Evolutionary conservation across 2,888 invertebrate species (phyloP), one percentile per base, ranked within the genome.

Genomic region (Lasioglossum pauxillum): DNA sequence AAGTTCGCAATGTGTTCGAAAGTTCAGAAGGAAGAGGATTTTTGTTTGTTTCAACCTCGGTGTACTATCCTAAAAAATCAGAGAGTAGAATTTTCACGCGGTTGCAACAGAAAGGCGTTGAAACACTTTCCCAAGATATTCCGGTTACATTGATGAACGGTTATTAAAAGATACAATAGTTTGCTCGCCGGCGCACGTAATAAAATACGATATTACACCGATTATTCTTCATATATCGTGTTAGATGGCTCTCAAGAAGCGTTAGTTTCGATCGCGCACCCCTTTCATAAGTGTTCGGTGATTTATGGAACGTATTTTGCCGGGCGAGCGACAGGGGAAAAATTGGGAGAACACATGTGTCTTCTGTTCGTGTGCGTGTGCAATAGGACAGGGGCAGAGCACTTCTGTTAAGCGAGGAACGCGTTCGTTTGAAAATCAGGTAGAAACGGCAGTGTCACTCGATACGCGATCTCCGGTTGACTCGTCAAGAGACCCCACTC

Each of bases 391-490:
- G 12, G 69, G 23, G 35, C 41, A 23, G 10, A 12, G 38, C 38
- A 23, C 10, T 69, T 69, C 73, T 49, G 49, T 35, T 74, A 49
- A 74, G 19, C 31, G 49, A 49, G 31, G 12, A 31, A 23, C 49
- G 73, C 49, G 73, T 69, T 69, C 73, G 73, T 49, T 74, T 49
- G 73, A 74, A 74, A 74, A 35, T 74, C 73, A 49, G 73, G 44
- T 44, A 74, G 73, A 49, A 73, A 19, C 73, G 49, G 46, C 49
- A 49, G 5, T 38, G 72, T 72, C 38, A 60, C n/a, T 73, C 74
- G 41, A 78, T 41, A 38, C 49, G 31, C 27, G 72, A 73, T 84
- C 57, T 73, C 57, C 14, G 75, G 44, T 76, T 79, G 85, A 85
- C 85, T 67, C 35, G 46, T 73, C 73, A 53, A 41, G 38, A 27